Evolutionary conservation across 2,797 vertebrate genomes (phyloP), one percentile per base, ranked within the genome.

Genomic region (Acanthis flammea): DNA sequence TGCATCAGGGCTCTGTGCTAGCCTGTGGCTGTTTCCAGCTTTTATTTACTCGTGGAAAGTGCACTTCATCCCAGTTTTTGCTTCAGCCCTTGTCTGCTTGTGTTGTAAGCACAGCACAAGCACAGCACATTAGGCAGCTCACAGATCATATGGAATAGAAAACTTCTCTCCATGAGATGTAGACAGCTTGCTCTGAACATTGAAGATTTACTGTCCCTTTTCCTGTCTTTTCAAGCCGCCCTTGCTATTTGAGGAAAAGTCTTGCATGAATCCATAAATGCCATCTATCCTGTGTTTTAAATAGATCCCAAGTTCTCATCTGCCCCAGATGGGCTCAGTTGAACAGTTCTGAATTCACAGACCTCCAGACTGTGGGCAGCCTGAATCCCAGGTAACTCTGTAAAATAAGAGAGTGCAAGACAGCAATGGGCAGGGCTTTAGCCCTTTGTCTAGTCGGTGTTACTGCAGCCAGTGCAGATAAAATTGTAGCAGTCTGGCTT

Each of bases 51-150:
- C 4, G 0, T 44, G 33, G 19, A 47, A 89, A 66, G 19, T 17
- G 31, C 10, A 39, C 18, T 45, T 62, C n/a, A 66, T 57, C 27
- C 14, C 11, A 16, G n/a, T 78, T 77, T 60, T 51, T 0, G 0
- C 39, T 74, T 58, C 42, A 67, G n/a, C 14, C 14, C 16, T 72
- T 65, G 42, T 47, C 77, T 74, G 21, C 58, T 47, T 66, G 28
- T 45, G 27, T 63, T 58, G 22, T 71, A 39, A 74, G 44, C 16
- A 8, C 3, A 1, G 44, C 16, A 8, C 3, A 1, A 68, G 33
- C 33, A 31, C 1, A 2, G 33, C 23, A 39, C 18, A 44, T 66
- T 50, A 51, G 19, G 55, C 47, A 76, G 27, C 39, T 79, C 63
- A 61, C 21, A 30, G 22, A 50, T 45, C 24, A 25, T 3, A 30